Conservation (phyloP, 2,888 invertebrate genomes). For the Ganaspis brasiliensis region DNA sequence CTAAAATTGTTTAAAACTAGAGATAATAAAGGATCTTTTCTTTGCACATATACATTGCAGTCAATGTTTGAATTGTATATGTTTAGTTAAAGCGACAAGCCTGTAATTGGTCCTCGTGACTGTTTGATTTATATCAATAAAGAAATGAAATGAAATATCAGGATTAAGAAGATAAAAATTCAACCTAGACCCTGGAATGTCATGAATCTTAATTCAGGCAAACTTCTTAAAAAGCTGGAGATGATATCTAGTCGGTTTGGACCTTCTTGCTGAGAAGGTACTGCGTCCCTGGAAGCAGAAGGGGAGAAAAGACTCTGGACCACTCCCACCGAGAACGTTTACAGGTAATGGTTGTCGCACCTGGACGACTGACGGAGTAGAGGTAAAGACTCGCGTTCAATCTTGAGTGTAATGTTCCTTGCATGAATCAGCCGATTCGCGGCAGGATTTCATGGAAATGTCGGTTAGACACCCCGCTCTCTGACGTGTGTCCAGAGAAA, state of each 20-base stretch:
- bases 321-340: slow-evolving; percentile 6
- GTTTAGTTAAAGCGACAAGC: not conserved
- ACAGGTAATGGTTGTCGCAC: slow-evolving; percentile 37
- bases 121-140: too few relatives aligned
- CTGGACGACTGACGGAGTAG: slow-evolving; percentile 30
- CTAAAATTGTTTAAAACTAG: too few relatives aligned
- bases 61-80: too few relatives aligned
- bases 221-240: not conserved
- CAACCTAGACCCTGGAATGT: too few relatives aligned
- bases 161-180: too few relatives aligned
- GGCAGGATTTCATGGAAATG: slow-evolving; percentile 50
- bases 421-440: slow-evolving; percentile 51
- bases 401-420: slow-evolving; percentile 38
- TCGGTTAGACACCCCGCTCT: slow-evolving; percentile 55
- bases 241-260: not conserved
- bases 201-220: too few relatives aligned
- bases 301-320: slow-evolving; percentile 22
- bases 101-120: too few relatives aligned
- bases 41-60: too few relatives aligned
- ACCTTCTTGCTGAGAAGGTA: not conserved
- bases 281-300: slow-evolving; percentile 8
- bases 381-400: slow-evolving; percentile 19
- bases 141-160: too few relatives aligned
- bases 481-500: slow-evolving; percentile 26
- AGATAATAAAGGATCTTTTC: too few relatives aligned